Base-by-base conservation (phyloP, 2,888 invertebrate species). In the Lasioglossum vierecki region DNA sequence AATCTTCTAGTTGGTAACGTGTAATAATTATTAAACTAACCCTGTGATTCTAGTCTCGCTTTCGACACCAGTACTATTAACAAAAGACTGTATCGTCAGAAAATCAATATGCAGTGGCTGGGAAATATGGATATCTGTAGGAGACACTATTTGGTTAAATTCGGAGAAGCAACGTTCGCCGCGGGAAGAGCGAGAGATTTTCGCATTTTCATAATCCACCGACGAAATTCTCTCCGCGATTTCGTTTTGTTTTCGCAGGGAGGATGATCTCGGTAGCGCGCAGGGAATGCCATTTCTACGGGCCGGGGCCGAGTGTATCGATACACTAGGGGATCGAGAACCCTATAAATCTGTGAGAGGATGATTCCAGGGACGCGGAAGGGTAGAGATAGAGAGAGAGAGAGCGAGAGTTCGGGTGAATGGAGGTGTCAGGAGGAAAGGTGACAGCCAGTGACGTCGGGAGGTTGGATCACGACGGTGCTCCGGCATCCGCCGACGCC, bases 361-460 rank as follows among this genome's bases (percentile, higher is more conserved):
- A 68, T 76, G 39, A 76, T 11, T 68, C 26, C 60, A 60, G 15
- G 1, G 15, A 13, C 4, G 15, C 26, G 26, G 15, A 13, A 26
- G 15, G 13, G 26, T 15, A 26, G 6, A 63, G 53, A 63, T 60
- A 72, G 76, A 75, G 66, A 82, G 75, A 66, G 30, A 79, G 74
- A 66, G 35, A 79, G 72, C 76, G 76, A 75, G 66, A 77, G 72
- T 75, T 79, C 81, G 39, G 8, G 72, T 83, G 79, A 83, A 82
- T 85, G 83, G 77, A 79, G 46, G 79, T 74, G 63, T 72, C 57
- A 81, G 44, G 80, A 57, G 70, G 39, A 30, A 83, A 84, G 73
- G 86, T 88, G 83, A 85, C 85, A 83, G 77, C 75, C 70, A 71
- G 63, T 30, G 76, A 57, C 60, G 80, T 57, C 39, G 57, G 13